Percentiles rank a stretch among this genome's conserved stretches.
phyloP scores from a whole-genome alignment of 2,797 vertebrate species.

The Pagetopsis macropterus region DNA sequence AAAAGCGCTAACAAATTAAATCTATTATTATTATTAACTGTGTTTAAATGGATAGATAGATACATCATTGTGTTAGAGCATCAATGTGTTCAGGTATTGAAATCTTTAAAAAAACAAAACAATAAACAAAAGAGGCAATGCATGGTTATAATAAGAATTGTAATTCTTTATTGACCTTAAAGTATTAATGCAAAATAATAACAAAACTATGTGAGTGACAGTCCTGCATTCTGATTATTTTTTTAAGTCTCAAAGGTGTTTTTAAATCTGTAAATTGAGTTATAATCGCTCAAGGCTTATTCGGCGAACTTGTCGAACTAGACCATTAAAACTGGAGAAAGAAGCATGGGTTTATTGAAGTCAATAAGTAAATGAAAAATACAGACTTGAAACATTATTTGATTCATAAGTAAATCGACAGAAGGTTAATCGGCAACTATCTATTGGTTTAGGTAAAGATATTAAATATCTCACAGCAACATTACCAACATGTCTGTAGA shows the following conservation, averaged over 20 bases:
- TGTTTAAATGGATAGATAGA: too few relatives aligned
- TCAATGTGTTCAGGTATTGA: too few relatives aligned
- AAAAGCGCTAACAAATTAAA: too few relatives aligned
- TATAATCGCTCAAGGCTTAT: background rate
- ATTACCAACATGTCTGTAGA: background rate
- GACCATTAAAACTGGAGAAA: too few relatives aligned
- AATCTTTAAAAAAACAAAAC: too few relatives aligned
- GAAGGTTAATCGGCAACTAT: too few relatives aligned
- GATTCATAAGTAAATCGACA: too few relatives aligned
- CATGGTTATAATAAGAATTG: background rate
- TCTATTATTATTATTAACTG: too few relatives aligned
- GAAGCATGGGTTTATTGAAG: too few relatives aligned
- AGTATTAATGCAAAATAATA: accelerated
- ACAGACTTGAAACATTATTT: too few relatives aligned
- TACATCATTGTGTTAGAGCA: too few relatives aligned
- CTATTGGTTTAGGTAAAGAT: background rate
- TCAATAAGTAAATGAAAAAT: too few relatives aligned
- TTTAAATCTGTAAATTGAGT: background rate
- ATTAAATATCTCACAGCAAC: background rate
- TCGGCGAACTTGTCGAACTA: background rate
- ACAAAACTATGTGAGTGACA: background rate
- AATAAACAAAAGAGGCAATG: background rate
- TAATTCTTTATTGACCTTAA: background rate
- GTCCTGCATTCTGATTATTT: background rate
- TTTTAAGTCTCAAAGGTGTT: accelerated